Evolutionary conservation across 1,140 invertebrate species (phyloP).

Genomic region (Cotesia typhae): DNA sequence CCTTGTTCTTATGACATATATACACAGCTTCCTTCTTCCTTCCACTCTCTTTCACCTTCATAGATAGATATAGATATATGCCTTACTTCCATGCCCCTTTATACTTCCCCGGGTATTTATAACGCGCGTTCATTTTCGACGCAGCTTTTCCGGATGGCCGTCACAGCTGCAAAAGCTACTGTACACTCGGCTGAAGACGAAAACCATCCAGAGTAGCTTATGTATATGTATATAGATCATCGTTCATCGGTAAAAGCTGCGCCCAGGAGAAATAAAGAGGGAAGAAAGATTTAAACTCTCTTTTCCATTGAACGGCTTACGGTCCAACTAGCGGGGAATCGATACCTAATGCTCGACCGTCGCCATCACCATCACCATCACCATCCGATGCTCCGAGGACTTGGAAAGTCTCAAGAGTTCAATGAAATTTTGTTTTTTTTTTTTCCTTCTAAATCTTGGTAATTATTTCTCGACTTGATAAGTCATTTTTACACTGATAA

Average conservation of each 20-base stretch:
- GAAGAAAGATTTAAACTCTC: too few species aligned
- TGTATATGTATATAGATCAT: background rate
- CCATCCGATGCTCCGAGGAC: too few species aligned
- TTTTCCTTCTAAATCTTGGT: too few species aligned
- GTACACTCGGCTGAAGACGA: background rate
- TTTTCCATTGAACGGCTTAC: constrained; percentile 20
- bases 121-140: constrained; percentile 28
- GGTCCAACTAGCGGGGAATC: constrained; percentile 30
- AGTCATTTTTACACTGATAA: too few species aligned
- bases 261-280: background rate
- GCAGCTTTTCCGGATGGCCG: constrained; percentile 33
- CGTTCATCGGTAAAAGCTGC: too few species aligned
- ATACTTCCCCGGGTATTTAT: constrained; percentile 31
- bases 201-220: background rate
- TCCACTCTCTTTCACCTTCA: constrained; percentile 2
- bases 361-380: constrained; percentile 7
- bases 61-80: background rate
- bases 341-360: constrained; percentile 33
- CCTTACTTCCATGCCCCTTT: background rate
- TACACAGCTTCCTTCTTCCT: background rate
- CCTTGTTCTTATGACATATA: background rate
- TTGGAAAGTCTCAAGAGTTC: too few species aligned
- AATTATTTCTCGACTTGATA: too few species aligned
- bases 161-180: constrained; percentile 36
- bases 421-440: too few species aligned